Conservation (phyloP, 2,113 vertebrate genomes). For the Charina bottae region DNA sequence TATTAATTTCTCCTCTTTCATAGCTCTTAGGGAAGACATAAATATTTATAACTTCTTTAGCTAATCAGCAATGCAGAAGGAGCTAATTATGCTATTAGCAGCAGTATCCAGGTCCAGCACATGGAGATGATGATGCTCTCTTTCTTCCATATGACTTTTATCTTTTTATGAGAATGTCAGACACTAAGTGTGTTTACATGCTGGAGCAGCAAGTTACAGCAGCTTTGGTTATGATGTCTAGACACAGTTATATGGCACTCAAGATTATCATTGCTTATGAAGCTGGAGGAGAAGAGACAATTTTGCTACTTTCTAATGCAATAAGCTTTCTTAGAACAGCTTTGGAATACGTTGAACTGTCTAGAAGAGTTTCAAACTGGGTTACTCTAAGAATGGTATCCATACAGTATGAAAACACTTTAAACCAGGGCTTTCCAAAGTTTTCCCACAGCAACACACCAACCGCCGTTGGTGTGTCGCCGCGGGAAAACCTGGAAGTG, state of each 20-base stretch:
- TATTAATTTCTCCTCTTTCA: conserved; percentile 46
- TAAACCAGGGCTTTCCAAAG: too few species aligned
- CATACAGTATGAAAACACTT: too few species aligned
- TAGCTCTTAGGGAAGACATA: conserved; percentile 48
- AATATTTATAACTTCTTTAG: conserved; percentile 65
- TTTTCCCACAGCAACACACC: too few species aligned
- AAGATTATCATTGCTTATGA: background rate
- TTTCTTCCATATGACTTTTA: background rate
- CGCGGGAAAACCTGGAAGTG: too few species aligned
- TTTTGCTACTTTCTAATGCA: background rate
- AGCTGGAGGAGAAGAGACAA: background rate
- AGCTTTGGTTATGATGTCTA: background rate
- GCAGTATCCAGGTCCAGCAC: conserved; percentile 40
- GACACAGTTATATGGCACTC: background rate
- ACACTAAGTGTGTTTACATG: background rate
- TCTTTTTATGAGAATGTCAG: background rate
- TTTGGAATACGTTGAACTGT: too few species aligned
- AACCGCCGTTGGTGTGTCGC: too few species aligned
- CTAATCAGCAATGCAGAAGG: conserved; percentile 51
- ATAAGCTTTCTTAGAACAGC: background rate
- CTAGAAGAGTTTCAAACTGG: too few species aligned
- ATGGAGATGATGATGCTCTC: conserved; percentile 23
- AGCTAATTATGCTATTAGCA: conserved; percentile 53
- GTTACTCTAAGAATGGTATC: too few species aligned
- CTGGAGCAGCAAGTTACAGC: background rate